Base-by-base conservation (phyloP, 2,888 invertebrate genomes). In the Caenorhabditis uteleia region DNA sequence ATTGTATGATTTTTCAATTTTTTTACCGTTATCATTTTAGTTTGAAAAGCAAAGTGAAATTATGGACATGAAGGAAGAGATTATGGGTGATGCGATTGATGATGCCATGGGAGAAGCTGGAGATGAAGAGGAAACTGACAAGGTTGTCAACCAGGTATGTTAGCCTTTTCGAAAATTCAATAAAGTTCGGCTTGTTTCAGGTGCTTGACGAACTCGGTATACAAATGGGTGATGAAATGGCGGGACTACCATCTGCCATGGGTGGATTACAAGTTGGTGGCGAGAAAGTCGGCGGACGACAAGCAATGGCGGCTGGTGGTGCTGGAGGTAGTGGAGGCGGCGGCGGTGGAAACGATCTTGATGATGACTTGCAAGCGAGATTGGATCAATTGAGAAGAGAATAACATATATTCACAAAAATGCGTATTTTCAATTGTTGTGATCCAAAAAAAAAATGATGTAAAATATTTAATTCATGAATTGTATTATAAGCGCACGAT, bases 31-130 rank as follows among this genome's bases (percentile, higher is more conserved):
- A 12, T 12, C 39, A 18, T 56, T 43, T 31, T 75, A 82, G 84
- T 98, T 99, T 86, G 98, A 99, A 86, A 97, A 95, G 84, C 97
- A 98, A 84, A 93, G 94, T 0, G 97, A 98, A 86, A 95, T 99
- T 53, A 99, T 99, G 98, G 97, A 99, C 84, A 99, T 99, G 97
- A 98, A 98, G 84, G 97, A 99, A 85, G 98, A 99, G 86, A 93
- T 99, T 89, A 98, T 98, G 90, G 95, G 93, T 84, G 98, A 98
- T 85, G 95, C 94, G 45, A 97, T 99, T 83, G 98, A 98, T 85
- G 98, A 98, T 86, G 98, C 97, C 1, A 94, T 99, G 91, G 97
- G 93, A 79, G 97, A 92, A 70, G 97, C 95, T 83, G 95, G 90
- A 42, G 98, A 99, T 84, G 95, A 95, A 84, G 95, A 95, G 83